phyloP scores from a whole-genome alignment of 2,888 invertebrate species.

The Mantis religiosa region DNA sequence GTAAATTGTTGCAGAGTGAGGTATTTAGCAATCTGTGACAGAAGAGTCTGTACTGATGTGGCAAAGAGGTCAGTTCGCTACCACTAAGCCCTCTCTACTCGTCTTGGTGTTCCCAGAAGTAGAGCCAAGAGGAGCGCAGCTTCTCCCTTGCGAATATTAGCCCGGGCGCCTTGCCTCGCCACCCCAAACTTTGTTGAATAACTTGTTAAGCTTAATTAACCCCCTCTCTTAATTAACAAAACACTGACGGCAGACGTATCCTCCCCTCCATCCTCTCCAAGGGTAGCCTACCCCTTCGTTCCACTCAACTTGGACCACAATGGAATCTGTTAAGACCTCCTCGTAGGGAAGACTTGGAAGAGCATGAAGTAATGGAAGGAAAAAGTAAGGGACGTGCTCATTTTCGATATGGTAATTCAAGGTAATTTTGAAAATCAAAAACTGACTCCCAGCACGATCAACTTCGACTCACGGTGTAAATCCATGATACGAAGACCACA shows the following conservation, averaged over 20 bases:
- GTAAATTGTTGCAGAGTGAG: no score
- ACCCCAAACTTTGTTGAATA: constrained; percentile 32
- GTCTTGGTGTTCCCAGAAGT: neutral
- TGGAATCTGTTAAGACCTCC: neutral
- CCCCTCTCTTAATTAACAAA: constrained; percentile 33
- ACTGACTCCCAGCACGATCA: neutral
- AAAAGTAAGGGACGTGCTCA: neutral
- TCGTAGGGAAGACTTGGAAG: neutral
- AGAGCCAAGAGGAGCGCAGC: neutral
- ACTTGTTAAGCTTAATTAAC: constrained; percentile 34
- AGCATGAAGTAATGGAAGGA: neutral
- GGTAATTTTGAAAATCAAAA: neutral
- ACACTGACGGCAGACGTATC: constrained; percentile 26
- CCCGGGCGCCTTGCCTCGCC: neutral
- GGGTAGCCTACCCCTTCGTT: neutral
- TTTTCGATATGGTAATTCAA: neutral
- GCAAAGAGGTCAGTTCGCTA: neutral
- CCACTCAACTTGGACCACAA: neutral
- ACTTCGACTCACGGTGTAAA: neutral
- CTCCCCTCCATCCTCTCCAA: neutral
- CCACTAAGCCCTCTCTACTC: neutral
- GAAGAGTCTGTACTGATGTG: neutral
- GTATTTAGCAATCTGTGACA: neutral
- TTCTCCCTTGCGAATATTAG: constrained; percentile 21
- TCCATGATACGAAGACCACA: no score